Percentiles rank a stretch among this genome's conserved stretches.
These are phyloP conservation scores for Drosophila vallismaia DNA, from an alignment of 2,888 invertebrate species.

Conservation along the genomic window DNA sequence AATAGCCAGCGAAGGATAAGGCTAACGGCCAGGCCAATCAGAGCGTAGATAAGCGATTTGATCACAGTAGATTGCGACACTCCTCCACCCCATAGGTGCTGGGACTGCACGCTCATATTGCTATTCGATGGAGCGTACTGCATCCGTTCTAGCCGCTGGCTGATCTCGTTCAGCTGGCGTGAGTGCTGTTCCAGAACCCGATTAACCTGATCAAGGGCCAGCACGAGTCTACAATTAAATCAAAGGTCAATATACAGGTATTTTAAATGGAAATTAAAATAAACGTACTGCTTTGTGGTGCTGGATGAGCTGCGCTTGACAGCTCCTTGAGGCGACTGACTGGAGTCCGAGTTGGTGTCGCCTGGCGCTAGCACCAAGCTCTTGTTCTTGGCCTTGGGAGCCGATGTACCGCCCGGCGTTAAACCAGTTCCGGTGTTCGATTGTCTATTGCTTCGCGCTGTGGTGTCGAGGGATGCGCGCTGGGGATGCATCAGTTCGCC, in stretches of 20 bases:
- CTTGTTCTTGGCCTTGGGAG: constrained; percentile 60
- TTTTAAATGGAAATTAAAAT: neutral
- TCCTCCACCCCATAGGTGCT: constrained; percentile 55
- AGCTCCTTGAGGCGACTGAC: constrained; percentile 83
- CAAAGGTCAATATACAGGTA: neutral
- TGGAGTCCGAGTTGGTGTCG: constrained; percentile 85
- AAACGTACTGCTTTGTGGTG: constrained; percentile 66
- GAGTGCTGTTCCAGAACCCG: constrained; percentile 85
- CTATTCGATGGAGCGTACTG: constrained; percentile 73
- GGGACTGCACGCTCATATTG: constrained; percentile 30
- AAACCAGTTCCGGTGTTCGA: neutral
- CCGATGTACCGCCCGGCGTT: constrained; percentile 4
- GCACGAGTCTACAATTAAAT: constrained; percentile 82
- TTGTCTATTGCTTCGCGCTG: constrained; percentile 26
- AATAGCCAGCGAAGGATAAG: constrained; percentile 79
- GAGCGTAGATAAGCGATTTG: constrained; percentile 73
- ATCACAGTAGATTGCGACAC: constrained; percentile 73
- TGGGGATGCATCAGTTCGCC: constrained; percentile 34
- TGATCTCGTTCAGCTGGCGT: constrained; percentile 83
- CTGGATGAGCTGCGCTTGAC: constrained; percentile 55
- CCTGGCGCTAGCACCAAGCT: constrained; percentile 74
- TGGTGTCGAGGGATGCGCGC: constrained; percentile 27
- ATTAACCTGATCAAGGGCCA: constrained; percentile 85
- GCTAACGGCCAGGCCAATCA: constrained; percentile 74
- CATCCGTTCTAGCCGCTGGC: constrained; percentile 79